A percentile compares a stretch with the other conserved stretches of the same genome.
These are phyloP conservation scores for Nesogale talazaci DNA, from an alignment of 2,113 vertebrate genomes.

Conservation along the genomic window DNA sequence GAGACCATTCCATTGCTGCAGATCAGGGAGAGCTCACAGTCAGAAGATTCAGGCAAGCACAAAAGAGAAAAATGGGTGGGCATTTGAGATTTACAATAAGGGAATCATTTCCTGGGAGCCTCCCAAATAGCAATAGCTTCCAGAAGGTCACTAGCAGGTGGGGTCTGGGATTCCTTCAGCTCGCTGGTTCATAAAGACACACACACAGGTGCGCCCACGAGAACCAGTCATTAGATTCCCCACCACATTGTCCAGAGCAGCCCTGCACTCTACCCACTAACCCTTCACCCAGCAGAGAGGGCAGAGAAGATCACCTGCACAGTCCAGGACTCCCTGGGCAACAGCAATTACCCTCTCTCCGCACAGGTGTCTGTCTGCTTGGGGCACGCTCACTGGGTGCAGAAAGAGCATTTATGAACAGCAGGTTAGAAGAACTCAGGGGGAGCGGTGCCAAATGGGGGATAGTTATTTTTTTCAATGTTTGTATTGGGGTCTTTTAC, in stretches of 20 bases:
- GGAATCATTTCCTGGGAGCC: constrained; percentile 60
- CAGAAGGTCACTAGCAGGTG: constrained; percentile 11
- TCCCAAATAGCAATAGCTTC: constrained; percentile 61
- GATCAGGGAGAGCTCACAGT: constrained; percentile 57
- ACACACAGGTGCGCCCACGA: constrained; percentile 27
- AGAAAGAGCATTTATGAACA: constrained; percentile 74
- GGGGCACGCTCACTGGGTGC: neutral
- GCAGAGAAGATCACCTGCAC: neutral
- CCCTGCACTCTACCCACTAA: constrained; percentile 25
- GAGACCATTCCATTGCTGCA: constrained; percentile 30
- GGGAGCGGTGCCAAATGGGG: constrained; percentile 54
- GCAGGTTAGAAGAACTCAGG: constrained; percentile 52
- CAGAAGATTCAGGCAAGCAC: constrained; percentile 55
- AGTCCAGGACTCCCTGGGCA: constrained; percentile 41
- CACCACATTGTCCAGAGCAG: neutral
- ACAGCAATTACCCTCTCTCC: constrained; percentile 38
- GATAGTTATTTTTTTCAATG: no score
- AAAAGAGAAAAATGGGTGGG: constrained; percentile 25
- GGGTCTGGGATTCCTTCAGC: constrained; percentile 37
- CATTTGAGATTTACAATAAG: constrained; percentile 41
- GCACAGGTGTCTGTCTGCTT: constrained; percentile 11
- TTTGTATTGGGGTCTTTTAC: no score
- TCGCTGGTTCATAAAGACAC: constrained; percentile 37
- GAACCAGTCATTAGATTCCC: constrained; percentile 53
- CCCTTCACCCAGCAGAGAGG: constrained; percentile 31